Base-by-base conservation (phyloP, 1,140 invertebrate species). In the Dendrolimus kikuchii region DNA sequence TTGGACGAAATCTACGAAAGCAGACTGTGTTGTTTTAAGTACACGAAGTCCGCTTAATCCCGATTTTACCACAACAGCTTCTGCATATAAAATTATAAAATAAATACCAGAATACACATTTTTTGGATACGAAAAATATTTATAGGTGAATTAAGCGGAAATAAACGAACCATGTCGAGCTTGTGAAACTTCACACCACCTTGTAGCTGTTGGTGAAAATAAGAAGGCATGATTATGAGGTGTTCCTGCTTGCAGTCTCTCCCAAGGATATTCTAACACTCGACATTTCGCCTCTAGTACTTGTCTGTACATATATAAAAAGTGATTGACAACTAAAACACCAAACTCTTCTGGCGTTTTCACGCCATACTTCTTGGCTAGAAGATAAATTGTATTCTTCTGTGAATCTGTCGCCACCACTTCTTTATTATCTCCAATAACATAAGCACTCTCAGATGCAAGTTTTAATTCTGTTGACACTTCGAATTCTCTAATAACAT, bases 361-460 rank as follows among this genome's bases (percentile, higher is more conserved):
- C 0, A 94, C 89, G 41, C 93, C 93, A 73, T 92, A 84, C 62
- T 93, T 92, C 71, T 93, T 94, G 6, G 94, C 94, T 59, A 95
- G 65, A 37, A 94, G 69, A 70, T 94, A 94, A n/a, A 95, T 92
- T 0, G 93, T 95, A 66, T 95, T 95, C 85, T 95, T 95, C 66
- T 95, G 94, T 5, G 93, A 92, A 66, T 95, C 94, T 0, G 94
- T 95, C 2, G 93, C 93, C n/a, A 93, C 90, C 42, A 93, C 91
- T 64, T 93, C 91, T 40, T 89, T 89, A 62, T 93, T 93, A 72
- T 93, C 91, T n/a, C 91, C 92, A 6, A 77, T 8, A 0, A 88
- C 62, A 61, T 86, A 88, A 61, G 94, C 93, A 49, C 90, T 90
- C 61, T 92, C 90, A 5, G 90, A 90, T 46, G 89, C 87, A n/a